Percentiles rank a stretch among this genome's conserved stretches.
Evolutionary conservation across 64 coral and sea anemone species (phyloP).

Genomic region (Orbicella faveolata): DNA sequence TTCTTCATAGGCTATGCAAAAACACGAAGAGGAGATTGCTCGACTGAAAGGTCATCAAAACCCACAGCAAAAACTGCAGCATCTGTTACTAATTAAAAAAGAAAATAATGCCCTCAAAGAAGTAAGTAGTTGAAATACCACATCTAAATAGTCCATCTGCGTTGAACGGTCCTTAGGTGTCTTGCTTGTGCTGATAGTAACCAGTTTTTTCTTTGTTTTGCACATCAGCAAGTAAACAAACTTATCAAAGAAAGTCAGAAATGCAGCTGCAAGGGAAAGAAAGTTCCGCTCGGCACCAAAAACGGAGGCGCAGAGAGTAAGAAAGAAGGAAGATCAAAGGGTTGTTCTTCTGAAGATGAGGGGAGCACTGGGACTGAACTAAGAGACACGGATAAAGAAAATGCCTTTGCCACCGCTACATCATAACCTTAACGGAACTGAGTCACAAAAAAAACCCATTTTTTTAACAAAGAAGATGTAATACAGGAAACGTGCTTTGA

Average conservation of each 20-base stretch:
- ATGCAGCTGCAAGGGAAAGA: constrained; percentile 45
- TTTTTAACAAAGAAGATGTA: background rate
- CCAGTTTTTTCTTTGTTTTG: background rate
- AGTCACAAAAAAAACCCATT: background rate
- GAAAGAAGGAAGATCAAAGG: background rate
- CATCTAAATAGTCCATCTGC: too few relatives aligned
- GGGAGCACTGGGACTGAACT: background rate
- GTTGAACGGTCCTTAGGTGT: background rate
- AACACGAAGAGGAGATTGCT: constrained; percentile 77
- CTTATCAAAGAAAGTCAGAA: constrained; percentile 41
- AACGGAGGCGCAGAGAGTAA: constrained; percentile 11
- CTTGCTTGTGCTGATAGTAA: background rate
- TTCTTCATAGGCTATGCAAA: constrained; percentile 49
- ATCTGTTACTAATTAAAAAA: constrained; percentile 81
- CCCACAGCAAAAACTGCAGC: constrained; percentile 82
- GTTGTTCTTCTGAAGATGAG: constrained; percentile 35
- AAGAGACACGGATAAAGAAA: constrained; percentile 35
- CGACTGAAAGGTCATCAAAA: constrained; percentile 88
- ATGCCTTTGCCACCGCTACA: constrained; percentile 29
- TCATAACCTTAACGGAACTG: background rate
- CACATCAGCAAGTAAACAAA: constrained; percentile 35
- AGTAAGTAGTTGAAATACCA: constrained; percentile 33
- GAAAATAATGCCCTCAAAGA: constrained; percentile 80
- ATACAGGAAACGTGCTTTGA: too few relatives aligned
- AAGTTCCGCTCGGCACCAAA: constrained; percentile 23